A percentile compares a stretch with the other conserved stretches of the same genome.
Conservation (phyloP, 2,797 vertebrate genomes). For the Cuculus canorus region DNA sequence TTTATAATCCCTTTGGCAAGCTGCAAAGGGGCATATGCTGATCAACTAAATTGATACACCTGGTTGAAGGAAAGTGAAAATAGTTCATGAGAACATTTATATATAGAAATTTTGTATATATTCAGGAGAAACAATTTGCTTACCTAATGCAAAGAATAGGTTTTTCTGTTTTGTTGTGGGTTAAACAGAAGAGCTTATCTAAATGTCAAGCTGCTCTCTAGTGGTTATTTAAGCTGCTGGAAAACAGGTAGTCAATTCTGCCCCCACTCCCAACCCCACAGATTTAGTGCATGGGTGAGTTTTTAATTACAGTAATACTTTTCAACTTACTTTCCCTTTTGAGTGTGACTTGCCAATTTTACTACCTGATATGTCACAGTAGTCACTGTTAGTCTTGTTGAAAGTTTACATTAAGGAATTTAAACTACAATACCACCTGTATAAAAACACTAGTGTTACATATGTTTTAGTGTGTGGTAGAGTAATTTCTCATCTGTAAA, state of each 20-base stretch:
- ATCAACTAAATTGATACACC: neutral
- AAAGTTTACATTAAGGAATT: neutral
- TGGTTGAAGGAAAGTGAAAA: neutral
- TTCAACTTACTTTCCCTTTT: neutral
- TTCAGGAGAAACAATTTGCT: neutral
- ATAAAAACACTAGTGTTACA: neutral
- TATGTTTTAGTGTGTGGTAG: neutral
- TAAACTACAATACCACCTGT: neutral
- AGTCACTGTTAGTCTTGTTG: neutral
- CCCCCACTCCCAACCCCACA: neutral
- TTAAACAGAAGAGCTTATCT: neutral
- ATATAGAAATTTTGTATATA: neutral
- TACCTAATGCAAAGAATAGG: neutral
- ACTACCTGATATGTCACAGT: rapidly evolving
- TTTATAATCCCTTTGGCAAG: neutral
- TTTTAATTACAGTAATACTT: neutral
- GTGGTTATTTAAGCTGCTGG: neutral
- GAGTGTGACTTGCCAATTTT: neutral
- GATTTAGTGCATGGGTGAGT: neutral
- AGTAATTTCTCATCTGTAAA: neutral
- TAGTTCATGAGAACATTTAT: neutral
- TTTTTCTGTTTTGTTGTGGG: neutral
- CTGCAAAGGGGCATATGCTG: neutral
- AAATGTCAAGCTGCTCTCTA: slow-evolving; percentile 29
- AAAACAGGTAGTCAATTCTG: neutral